Conservation (phyloP, 2,888 invertebrate species). For the Euzophera pinguis region DNA sequence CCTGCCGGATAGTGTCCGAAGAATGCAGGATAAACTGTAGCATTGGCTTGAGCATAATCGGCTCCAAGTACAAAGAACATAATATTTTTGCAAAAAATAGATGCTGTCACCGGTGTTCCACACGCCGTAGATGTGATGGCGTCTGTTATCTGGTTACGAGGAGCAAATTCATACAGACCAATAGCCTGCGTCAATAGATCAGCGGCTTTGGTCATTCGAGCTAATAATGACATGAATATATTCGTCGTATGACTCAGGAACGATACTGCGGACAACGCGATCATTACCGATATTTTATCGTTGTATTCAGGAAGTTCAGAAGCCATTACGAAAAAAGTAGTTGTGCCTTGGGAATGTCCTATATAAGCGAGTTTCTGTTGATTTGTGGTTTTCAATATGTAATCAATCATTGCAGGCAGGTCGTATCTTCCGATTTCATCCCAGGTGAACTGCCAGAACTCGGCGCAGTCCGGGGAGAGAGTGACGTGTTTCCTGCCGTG, state of each 20-base stretch:
- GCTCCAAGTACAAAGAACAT: not conserved
- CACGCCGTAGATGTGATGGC: not conserved
- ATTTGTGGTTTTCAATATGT: slow-evolving; percentile 42
- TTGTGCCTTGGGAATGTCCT: slow-evolving; percentile 5
- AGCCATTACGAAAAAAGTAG: slow-evolving; percentile 1
- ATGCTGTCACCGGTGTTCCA: not conserved
- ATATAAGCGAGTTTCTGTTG: slow-evolving; percentile 1
- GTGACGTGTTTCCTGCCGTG: not conserved
- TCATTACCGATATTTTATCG: slow-evolving; percentile 18
- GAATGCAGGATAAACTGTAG: not conserved
- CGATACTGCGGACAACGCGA: slow-evolving; percentile 1
- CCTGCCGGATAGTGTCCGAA: slow-evolving; percentile 2
- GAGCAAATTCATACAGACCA: slow-evolving; percentile 2
- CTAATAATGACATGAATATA: not conserved
- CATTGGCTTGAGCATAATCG: slow-evolving; percentile 1
- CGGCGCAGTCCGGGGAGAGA: slow-evolving; percentile 2
- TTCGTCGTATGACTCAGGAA: not conserved
- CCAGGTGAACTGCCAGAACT: slow-evolving; percentile 64
- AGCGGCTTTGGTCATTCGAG: not conserved
- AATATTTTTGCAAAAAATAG: not conserved
- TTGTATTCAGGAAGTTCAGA: slow-evolving; percentile 19
- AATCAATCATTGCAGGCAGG: slow-evolving; percentile 82
- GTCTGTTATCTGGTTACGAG: not conserved
- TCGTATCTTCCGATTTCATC: slow-evolving; percentile 83
- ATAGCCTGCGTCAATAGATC: not conserved